A percentile compares a stretch with the other conserved stretches of the same genome.
Conservation (phyloP, 2,113 vertebrate species). For the Cervus canadensis region DNA sequence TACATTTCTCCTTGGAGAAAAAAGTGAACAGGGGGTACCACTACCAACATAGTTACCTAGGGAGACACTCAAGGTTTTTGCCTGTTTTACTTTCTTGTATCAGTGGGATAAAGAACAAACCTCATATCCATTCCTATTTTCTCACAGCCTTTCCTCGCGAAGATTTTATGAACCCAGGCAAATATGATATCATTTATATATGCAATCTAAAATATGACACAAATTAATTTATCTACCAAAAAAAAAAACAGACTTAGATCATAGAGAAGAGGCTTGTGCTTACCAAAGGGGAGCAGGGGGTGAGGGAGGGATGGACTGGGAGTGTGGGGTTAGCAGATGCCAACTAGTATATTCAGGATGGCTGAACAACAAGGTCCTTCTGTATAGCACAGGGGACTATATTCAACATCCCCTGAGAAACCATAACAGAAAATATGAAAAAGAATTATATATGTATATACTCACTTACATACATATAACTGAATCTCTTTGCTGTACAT, state of each 20-base stretch:
- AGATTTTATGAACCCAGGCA: not conserved
- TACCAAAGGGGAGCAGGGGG: not conserved
- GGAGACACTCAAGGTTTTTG: not conserved
- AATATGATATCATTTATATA: not conserved
- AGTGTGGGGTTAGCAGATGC: not conserved
- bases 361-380: not conserved
- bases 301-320: not conserved
- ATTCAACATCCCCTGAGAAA: not conserved
- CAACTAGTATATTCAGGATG: not conserved
- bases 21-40: not conserved
- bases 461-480: not conserved
- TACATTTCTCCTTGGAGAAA: not conserved
- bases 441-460: not conserved
- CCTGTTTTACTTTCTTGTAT: not conserved
- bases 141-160: not conserved
- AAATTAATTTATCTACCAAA: not conserved
- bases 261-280: not conserved
- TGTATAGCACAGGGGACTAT: not conserved
- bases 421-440: not conserved
- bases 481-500: not conserved
- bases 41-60: not conserved
- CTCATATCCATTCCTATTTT: not conserved
- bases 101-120: not conserved
- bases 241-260: not conserved
- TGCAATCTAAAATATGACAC: not conserved